A percentile compares a stretch with the other conserved stretches of the same genome.
Conservation (phyloP, 2,113 vertebrate species). For the Tretioscincus oriximinensis region DNA sequence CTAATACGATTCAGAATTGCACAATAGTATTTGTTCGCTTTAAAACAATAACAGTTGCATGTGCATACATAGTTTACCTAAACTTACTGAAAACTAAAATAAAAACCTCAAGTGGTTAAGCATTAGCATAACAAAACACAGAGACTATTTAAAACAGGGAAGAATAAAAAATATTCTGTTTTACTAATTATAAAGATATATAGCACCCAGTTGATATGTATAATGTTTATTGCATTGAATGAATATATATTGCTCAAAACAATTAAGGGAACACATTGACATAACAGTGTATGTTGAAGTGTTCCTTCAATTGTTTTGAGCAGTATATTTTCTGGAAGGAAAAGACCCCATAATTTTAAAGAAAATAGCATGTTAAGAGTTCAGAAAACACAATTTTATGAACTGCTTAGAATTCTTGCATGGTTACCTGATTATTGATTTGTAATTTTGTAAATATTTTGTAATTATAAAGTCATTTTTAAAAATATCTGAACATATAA, state of each 20-base stretch:
- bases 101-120: not conserved
- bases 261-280: no score
- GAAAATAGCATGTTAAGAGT: not conserved
- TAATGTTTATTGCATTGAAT: not conserved
- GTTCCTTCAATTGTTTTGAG: no score
- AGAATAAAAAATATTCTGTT: not conserved
- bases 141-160: not conserved
- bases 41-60: no score
- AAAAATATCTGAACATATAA: no score
- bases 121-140: not conserved
- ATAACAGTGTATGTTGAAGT: no score
- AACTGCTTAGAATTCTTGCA: no score
- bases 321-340: not conserved
- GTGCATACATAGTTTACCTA: not conserved
- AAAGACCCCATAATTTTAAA: not conserved
- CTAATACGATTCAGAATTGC: not conserved
- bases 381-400: not conserved
- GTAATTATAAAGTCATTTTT: no score
- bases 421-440: no score
- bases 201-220: not conserved
- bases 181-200: not conserved
- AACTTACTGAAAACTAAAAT: not conserved
- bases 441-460: no score
- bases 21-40: not conserved
- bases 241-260: no score